phyloP scores from a whole-genome alignment of 2,797 vertebrate species.

The Pipistrellus nathusii region DNA sequence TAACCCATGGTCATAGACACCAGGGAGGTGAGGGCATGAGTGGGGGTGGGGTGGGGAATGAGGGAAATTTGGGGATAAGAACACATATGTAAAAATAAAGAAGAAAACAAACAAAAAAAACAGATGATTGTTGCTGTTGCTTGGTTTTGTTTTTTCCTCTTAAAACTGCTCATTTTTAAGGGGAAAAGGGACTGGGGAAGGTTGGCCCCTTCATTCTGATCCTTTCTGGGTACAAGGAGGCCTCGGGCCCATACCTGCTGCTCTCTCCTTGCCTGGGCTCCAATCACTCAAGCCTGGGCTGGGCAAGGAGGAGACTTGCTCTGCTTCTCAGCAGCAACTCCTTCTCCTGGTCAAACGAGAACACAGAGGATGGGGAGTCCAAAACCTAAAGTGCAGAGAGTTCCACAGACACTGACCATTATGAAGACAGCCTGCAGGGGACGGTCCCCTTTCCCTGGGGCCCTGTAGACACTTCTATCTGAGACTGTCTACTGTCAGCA shows the following conservation, averaged over 20 bases:
- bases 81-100: too few species aligned
- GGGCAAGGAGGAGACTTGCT: neutral
- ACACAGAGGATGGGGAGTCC: neutral
- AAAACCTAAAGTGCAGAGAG: constrained; percentile 85
- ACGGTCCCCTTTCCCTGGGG: constrained; percentile 14
- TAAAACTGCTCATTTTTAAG: constrained; percentile 73
- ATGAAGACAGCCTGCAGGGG: neutral
- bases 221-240: neutral
- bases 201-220: neutral
- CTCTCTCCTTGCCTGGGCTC: neutral
- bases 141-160: constrained; percentile 61
- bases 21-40: too few species aligned
- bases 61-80: too few species aligned
- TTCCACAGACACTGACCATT: constrained; percentile 12
- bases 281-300: neutral
- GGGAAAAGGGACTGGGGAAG: constrained; percentile 44
- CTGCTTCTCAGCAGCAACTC: neutral
- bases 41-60: too few species aligned
- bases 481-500: constrained; percentile 37
- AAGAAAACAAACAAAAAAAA: too few species aligned
- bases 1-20: too few species aligned
- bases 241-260: neutral
- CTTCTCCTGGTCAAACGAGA: neutral
- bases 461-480: neutral
- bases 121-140: constrained; percentile 47